Evolutionary conservation across 2,113 vertebrate species (phyloP).

Genomic region (Marcusenius ussheri): DNA sequence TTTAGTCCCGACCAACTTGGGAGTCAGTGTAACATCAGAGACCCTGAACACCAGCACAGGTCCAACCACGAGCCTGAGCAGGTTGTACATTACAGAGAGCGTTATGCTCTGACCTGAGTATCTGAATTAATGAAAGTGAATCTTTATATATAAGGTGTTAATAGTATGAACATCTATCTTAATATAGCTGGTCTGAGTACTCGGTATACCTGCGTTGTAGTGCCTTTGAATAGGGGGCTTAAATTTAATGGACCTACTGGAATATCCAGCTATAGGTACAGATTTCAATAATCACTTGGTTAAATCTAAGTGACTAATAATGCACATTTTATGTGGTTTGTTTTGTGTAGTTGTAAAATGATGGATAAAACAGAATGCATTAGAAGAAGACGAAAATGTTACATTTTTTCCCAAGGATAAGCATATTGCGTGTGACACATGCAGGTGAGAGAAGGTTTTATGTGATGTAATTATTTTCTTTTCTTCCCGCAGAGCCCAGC

Average conservation of each 20-base stretch:
- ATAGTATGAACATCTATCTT: background rate
- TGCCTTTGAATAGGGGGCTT: background rate
- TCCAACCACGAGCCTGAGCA: background rate
- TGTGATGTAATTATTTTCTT: background rate
- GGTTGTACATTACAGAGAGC: background rate
- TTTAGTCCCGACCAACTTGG: background rate
- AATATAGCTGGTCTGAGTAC: background rate
- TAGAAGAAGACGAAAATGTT: background rate
- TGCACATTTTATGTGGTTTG: background rate
- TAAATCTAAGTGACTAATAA: background rate
- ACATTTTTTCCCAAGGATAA: background rate
- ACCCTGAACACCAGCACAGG: background rate
- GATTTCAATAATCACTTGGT: background rate
- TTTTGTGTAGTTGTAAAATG: background rate
- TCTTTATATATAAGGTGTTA: background rate
- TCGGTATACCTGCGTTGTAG: background rate
- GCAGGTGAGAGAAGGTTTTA: background rate
- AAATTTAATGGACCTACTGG: background rate
- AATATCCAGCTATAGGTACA: background rate
- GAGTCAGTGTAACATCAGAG: too few relatives aligned
- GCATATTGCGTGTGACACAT: background rate
- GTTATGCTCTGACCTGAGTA: background rate
- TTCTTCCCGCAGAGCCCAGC: constrained; percentile 58
- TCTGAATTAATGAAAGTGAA: background rate
- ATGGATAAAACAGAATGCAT: background rate